These are phyloP conservation scores for Cyanoderma ruficeps DNA, from an alignment of 2,113 vertebrate genomes.

Conservation along the genomic window DNA sequence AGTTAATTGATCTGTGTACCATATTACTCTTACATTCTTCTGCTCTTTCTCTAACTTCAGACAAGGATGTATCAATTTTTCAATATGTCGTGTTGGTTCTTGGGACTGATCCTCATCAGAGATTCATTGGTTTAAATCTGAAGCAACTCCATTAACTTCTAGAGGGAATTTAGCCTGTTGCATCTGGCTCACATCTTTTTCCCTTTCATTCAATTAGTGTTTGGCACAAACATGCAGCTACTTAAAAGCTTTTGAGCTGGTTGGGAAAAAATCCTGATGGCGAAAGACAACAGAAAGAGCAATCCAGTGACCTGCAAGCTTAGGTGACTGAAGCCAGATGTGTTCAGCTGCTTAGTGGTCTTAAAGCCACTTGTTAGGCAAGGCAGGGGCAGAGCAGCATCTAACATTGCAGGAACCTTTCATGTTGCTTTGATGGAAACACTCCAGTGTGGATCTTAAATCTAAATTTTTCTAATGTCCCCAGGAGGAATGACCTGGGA, in stretches of 20 bases:
- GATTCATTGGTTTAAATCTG: conserved; percentile 22
- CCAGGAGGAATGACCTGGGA: not conserved
- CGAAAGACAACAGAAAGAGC: conserved; percentile 61
- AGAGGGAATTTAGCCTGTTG: conserved; percentile 47
- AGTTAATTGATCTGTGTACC: not conserved
- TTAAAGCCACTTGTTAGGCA: conserved; percentile 27
- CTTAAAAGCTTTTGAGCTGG: conserved; percentile 68
- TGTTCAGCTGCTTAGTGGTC: conserved; percentile 34
- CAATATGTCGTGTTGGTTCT: not conserved
- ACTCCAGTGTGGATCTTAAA: not conserved
- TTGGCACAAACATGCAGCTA: conserved; percentile 62
- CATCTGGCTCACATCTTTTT: conserved; percentile 63
- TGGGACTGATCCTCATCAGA: not conserved
- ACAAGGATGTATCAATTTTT: conserved; percentile 3
- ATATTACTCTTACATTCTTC: not conserved
- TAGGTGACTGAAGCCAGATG: conserved; percentile 67
- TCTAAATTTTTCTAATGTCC: not conserved
- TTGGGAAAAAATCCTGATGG: conserved; percentile 55
- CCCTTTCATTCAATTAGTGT: conserved; percentile 61
- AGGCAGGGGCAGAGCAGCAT: not conserved
- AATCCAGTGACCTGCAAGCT: conserved; percentile 52
- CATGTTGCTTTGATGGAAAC: conserved; percentile 18
- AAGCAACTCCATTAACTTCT: conserved; percentile 52
- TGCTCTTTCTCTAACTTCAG: conserved; percentile 5
- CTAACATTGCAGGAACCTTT: not conserved